A percentile compares a stretch with the other conserved stretches of the same genome.
Evolutionary conservation across 2,888 invertebrate species (phyloP).

Genomic region (Ctenicera cuprea): DNA sequence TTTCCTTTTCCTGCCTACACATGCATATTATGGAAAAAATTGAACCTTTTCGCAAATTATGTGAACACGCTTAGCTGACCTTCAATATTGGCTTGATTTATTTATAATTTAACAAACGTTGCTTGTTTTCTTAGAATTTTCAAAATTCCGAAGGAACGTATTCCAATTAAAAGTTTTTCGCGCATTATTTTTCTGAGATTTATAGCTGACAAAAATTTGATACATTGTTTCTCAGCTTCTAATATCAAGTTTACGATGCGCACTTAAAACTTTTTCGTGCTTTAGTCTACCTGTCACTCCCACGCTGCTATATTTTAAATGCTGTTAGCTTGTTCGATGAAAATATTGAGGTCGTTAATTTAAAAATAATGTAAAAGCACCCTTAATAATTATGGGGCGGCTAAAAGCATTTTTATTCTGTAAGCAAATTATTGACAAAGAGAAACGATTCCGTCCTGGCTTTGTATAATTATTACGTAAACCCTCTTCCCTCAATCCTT

Average conservation of each 20-base stretch:
- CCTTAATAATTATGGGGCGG: background rate
- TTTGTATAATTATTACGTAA: too few species aligned
- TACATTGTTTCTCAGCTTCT: background rate
- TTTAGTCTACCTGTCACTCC: constrained; percentile 17
- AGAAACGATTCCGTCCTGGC: too few species aligned
- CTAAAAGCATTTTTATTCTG: constrained; percentile 27
- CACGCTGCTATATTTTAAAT: constrained; percentile 13
- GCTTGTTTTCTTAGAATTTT: too few species aligned
- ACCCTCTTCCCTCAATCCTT: too few species aligned
- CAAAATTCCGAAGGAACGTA: too few species aligned
- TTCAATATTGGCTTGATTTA: too few species aligned
- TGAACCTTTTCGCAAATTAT: too few species aligned
- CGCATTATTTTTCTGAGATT: background rate
- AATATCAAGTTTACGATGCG: constrained; percentile 17
- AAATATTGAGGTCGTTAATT: constrained; percentile 24
- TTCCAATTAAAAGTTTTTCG: background rate
- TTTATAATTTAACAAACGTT: too few species aligned
- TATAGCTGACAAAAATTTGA: background rate
- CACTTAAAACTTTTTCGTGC: constrained; percentile 23
- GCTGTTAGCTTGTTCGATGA: constrained; percentile 17
- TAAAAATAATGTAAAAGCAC: constrained; percentile 16
- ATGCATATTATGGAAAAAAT: too few species aligned
- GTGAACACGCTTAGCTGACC: too few species aligned
- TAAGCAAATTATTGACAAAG: background rate
- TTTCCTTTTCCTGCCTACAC: too few species aligned